Conservation (phyloP, 2,113 vertebrate genomes). For the Nycticebus coucang region DNA sequence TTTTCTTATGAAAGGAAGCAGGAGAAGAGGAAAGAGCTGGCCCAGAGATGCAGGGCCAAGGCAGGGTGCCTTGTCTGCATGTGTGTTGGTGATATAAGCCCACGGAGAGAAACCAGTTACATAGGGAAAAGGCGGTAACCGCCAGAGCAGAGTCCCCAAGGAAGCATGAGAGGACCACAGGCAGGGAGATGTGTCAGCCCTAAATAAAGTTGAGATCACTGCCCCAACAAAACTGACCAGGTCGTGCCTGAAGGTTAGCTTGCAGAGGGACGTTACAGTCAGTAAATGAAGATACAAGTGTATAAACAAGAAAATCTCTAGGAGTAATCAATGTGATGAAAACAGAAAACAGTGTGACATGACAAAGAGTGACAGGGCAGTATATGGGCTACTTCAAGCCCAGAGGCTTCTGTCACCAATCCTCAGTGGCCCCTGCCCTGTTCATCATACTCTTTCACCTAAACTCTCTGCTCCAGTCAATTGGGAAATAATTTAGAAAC, state of each 20-base stretch:
- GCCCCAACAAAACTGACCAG: not conserved
- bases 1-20: not conserved
- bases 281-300: not conserved
- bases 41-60: not conserved
- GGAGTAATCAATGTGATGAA: not conserved
- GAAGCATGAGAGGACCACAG: not conserved
- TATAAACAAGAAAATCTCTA: not conserved
- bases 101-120: not conserved
- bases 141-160: not conserved
- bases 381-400: not conserved
- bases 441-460: not conserved
- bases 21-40: not conserved
- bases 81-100: not conserved
- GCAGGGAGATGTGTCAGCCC: not conserved
- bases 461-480: not conserved
- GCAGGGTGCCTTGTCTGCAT: not conserved
- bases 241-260: not conserved
- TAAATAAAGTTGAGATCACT: not conserved
- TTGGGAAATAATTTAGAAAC: not conserved
- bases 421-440: rapidly evolving
- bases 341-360: not conserved
- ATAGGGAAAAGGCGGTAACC: not conserved
- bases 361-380: not conserved
- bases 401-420: not conserved
- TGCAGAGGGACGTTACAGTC: not conserved